phyloP scores from a whole-genome alignment of 1,140 invertebrate genomes.

The Scaptomyza hsui region DNA sequence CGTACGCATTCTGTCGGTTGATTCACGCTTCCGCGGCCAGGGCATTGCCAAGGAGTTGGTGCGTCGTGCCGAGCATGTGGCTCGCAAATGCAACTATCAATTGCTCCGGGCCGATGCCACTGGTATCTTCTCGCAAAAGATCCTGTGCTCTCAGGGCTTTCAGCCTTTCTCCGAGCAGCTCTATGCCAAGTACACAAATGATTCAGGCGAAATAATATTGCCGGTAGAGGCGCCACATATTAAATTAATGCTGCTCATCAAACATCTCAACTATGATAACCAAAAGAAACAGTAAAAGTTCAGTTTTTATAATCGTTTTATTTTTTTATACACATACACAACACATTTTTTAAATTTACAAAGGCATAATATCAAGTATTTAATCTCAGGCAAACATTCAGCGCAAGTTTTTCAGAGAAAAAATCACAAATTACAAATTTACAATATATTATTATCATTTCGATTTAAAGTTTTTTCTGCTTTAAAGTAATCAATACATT shows the following conservation, averaged over 20 bases:
- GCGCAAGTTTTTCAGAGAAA: too few species aligned
- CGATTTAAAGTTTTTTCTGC: too few species aligned
- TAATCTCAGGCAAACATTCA: conserved; percentile 8
- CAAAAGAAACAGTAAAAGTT: conserved; percentile 8
- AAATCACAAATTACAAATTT: too few species aligned
- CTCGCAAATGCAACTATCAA: conserved; percentile 88
- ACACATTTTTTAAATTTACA: conserved; percentile 15
- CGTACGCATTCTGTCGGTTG: conserved; percentile 91
- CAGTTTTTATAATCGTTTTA: conserved; percentile 11
- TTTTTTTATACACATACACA: conserved; percentile 10
- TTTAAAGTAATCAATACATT: too few species aligned
- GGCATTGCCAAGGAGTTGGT: conserved; percentile 90
- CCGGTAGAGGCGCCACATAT: conserved; percentile 86
- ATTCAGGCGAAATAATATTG: conserved; percentile 86
- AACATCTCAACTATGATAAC: conserved; percentile 40
- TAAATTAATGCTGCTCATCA: conserved; percentile 87
- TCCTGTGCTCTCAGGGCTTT: conserved; percentile 88
- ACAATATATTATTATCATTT: too few species aligned
- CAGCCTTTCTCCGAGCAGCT: conserved; percentile 86
- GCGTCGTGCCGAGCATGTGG: conserved; percentile 87
- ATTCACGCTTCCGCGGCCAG: conserved; percentile 87
- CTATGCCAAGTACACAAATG: conserved; percentile 88
- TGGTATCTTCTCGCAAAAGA: conserved; percentile 90
- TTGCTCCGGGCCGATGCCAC: conserved; percentile 92
- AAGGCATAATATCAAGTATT: conserved; percentile 2